phyloP scores from a whole-genome alignment of 1,140 invertebrate species.

The Amyelois transitella region DNA sequence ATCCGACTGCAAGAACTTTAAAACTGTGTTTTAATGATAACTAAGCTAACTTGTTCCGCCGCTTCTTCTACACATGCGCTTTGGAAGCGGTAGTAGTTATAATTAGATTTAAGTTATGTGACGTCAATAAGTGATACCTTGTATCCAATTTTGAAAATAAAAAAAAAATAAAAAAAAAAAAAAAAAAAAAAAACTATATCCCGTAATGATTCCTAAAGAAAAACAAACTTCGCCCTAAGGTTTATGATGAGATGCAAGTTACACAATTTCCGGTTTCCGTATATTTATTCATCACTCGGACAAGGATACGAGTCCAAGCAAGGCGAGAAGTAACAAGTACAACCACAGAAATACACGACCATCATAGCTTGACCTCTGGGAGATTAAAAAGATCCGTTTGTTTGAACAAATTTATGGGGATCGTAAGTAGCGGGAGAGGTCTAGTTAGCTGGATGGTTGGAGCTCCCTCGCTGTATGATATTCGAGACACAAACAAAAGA shows the following conservation, averaged over 20 bases:
- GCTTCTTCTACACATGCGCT: too few species aligned
- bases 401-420: not conserved
- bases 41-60: too few species aligned
- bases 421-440: conserved; percentile 15
- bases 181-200: too few species aligned
- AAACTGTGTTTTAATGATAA: too few species aligned
- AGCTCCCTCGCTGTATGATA: conserved; percentile 51
- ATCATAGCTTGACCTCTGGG: conserved; percentile 17
- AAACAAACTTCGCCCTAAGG: conserved; percentile 9
- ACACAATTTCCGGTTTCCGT: not conserved
- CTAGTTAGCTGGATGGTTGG: conserved; percentile 17
- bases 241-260: not conserved
- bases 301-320: not conserved
- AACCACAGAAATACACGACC: conserved; percentile 28
- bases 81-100: too few species aligned
- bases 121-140: too few species aligned
- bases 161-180: too few species aligned
- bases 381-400: conserved; percentile 9
- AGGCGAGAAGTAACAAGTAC: conserved; percentile 26
- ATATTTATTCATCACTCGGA: not conserved
- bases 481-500: conserved; percentile 71
- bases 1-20: too few species aligned
- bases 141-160: too few species aligned
- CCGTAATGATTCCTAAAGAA: conserved; percentile 2
- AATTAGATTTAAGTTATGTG: too few species aligned